Evolutionary conservation across 2,797 vertebrate genomes (phyloP).

Genomic region (Zenarchopterus dispar): DNA sequence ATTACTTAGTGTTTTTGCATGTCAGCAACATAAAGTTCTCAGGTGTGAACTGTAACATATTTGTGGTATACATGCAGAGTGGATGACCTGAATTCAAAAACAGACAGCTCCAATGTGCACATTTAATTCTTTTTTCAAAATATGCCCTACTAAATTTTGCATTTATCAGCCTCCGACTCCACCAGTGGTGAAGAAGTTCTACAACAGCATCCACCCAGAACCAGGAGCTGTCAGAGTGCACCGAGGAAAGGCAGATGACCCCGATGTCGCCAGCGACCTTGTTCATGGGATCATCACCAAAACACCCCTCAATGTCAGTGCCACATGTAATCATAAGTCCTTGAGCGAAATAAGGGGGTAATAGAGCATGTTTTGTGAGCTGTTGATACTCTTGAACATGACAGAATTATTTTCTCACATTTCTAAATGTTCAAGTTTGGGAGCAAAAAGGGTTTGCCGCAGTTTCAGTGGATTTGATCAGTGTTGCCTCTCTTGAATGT

Average conservation of each 20-base stretch:
- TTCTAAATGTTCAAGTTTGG: no score
- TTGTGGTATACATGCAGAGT: not conserved
- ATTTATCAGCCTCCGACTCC: constrained; percentile 82
- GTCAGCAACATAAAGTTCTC: not conserved
- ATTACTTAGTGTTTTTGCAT: not conserved
- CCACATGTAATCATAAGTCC: not conserved
- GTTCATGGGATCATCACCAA: constrained; percentile 81
- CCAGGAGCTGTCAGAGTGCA: constrained; percentile 82
- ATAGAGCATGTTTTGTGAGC: no score
- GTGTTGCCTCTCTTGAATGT: no score
- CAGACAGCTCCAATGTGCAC: no score
- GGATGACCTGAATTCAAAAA: not conserved
- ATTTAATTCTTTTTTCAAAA: not conserved
- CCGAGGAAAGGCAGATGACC: constrained; percentile 85
- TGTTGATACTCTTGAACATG: no score
- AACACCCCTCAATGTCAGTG: constrained; percentile 77
- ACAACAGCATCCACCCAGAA: constrained; percentile 77
- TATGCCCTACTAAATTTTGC: not conserved
- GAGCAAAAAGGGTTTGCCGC: no score
- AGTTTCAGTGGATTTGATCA: no score
- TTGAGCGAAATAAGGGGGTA: no score
- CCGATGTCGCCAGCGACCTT: constrained; percentile 77
- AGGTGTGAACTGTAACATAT: not conserved
- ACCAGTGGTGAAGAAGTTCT: constrained; percentile 79
- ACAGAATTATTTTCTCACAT: no score